Evolutionary conservation across 2,797 vertebrate genomes (phyloP).

Genomic region (Muscicapa comitata): DNA sequence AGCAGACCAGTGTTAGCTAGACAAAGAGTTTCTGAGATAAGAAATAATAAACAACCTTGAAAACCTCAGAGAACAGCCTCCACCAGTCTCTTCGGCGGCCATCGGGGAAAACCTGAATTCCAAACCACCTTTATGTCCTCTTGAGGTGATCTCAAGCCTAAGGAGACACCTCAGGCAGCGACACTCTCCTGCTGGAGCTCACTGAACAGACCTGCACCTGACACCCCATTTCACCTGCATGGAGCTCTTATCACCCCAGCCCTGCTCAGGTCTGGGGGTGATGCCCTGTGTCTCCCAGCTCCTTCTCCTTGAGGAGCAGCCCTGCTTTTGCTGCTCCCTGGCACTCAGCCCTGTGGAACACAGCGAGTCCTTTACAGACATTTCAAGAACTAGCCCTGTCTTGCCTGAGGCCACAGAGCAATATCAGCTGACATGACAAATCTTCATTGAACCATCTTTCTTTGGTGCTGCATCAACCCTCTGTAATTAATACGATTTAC

Average conservation of each 20-base stretch:
- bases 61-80: no score
- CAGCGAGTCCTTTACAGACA: neutral
- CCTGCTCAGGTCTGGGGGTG: neutral
- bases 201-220: neutral
- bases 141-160: no score
- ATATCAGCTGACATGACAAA: neutral
- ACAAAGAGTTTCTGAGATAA: no score
- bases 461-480: neutral
- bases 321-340: neutral
- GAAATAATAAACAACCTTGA: no score
- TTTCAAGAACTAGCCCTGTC: neutral
- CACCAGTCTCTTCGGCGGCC: no score
- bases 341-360: neutral
- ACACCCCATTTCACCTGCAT: no score
- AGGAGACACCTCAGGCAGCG: no score
- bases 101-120: no score
- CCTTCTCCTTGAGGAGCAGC: neutral
- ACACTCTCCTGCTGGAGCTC: neutral
- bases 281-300: neutral
- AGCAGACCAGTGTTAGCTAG: no score
- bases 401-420: neutral
- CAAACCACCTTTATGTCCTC: no score
- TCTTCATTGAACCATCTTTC: neutral
- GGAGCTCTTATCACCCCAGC: accelerated
- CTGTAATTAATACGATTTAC: constrained; percentile 10